phyloP scores from a whole-genome alignment of 2,888 invertebrate species.

The Caenorhabditis angaria region DNA sequence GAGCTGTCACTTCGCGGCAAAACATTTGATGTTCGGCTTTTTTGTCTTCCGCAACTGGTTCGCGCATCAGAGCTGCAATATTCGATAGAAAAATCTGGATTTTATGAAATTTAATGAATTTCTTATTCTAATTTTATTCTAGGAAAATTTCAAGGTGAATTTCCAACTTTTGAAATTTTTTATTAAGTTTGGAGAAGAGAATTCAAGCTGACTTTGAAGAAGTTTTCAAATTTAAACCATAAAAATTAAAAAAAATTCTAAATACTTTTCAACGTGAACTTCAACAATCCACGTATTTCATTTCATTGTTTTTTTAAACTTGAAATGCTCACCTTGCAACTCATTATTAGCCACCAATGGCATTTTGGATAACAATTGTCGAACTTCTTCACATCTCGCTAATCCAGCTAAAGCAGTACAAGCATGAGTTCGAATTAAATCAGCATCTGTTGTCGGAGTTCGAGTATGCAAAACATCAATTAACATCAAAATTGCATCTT shows the following conservation, averaged over 20 bases:
- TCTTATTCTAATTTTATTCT: no score
- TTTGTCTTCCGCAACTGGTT: slow-evolving; percentile 95
- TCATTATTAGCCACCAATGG: slow-evolving; percentile 92
- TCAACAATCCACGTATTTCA: no score
- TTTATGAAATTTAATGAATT: slow-evolving; percentile 4
- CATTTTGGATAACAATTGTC: slow-evolving; percentile 92
- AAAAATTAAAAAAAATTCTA: no score
- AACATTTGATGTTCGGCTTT: slow-evolving; percentile 93
- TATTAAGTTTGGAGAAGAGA: no score
- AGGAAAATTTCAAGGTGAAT: no score
- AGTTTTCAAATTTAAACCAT: no score
- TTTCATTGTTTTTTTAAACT: neutral
- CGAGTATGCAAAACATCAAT: slow-evolving; percentile 88
- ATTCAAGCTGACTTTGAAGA: no score
- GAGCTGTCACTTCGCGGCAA: slow-evolving; percentile 89
- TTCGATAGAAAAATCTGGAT: neutral
- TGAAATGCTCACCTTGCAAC: slow-evolving; percentile 80
- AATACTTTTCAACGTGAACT: no score
- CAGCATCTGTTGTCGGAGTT: slow-evolving; percentile 95
- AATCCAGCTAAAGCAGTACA: slow-evolving; percentile 89
- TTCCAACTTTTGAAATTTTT: no score
- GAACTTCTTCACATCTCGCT: slow-evolving; percentile 87
- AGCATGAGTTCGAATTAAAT: slow-evolving; percentile 89
- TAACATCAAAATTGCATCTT: slow-evolving; percentile 94
- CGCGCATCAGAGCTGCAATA: slow-evolving; percentile 84